These are phyloP conservation scores for Tetragnatha montana DNA, from an alignment of 2,888 invertebrate species.

Conservation along the genomic window DNA sequence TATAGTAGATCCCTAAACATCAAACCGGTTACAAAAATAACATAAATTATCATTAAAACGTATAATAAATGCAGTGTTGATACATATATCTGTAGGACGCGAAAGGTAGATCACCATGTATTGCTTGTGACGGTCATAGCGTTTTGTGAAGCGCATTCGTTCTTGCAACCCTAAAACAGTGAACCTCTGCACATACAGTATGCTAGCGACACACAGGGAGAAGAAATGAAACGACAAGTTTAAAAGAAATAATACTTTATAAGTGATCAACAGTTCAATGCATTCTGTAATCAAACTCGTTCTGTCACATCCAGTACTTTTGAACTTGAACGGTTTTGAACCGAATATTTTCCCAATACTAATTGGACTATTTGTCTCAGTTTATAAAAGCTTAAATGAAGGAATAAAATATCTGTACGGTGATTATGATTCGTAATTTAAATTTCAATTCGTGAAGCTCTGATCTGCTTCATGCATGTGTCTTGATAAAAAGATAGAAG, in stretches of 20 bases:
- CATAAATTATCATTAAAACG: background rate
- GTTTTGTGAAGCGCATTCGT: background rate
- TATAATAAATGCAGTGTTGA: background rate
- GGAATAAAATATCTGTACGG: no score
- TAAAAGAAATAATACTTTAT: background rate
- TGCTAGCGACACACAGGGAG: slow-evolving; percentile 64
- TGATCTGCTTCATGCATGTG: no score
- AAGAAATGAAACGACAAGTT: slow-evolving; percentile 40
- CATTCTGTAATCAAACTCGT: background rate
- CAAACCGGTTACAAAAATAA: background rate
- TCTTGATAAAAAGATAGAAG: no score
- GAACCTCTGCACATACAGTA: slow-evolving; percentile 7
- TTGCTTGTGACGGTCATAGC: background rate
- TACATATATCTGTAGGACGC: background rate
- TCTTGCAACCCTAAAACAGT: background rate
- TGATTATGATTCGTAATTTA: no score
- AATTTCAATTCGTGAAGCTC: no score
- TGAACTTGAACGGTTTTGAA: background rate
- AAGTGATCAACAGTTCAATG: no score
- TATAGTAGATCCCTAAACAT: background rate
- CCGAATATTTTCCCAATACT: background rate
- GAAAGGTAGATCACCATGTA: background rate
- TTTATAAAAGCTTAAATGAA: background rate
- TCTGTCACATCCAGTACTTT: background rate
- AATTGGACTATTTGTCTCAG: background rate